Evolutionary conservation across 2,113 vertebrate species (phyloP), one percentile per base, ranked within the genome.

Genomic region (Menidia beryllina): DNA sequence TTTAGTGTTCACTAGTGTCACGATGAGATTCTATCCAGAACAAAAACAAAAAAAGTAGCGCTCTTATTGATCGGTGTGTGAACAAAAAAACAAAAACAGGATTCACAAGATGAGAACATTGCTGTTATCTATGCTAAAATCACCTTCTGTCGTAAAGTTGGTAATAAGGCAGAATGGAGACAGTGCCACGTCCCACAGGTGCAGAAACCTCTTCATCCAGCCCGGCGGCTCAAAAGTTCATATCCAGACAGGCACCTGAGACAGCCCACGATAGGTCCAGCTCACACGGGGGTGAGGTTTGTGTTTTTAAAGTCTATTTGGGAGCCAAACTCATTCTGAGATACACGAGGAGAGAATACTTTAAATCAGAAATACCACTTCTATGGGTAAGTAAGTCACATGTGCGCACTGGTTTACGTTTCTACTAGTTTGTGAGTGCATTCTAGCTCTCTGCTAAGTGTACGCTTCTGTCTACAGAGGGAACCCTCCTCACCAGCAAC

Each of bases 1-100:
- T 76, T 86, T 91, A 89, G 88, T 91, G 91, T 92, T 89, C 63
- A 82, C 79, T 77, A 81, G 81, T 69, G 70, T 79, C 79, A 83
- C 65, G 56, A 68, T 83, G 83, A 77, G 80, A 83, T 83, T 89
- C 73, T 79, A 70, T 55, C 23, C n/a, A 47, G 50, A 56, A 51
- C 51, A 54, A 14, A 38, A 74, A 68, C 2, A 34, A 34, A 34
- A 34, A 6, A 34, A 34, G 14, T 24, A 59, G 41, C 56, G 58
- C 51, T 60, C 45, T 59, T 43, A 59, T 41, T 50, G 55, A 64
- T 70, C 58, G 25, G 26, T 34, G 12, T 52, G 38, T 70, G n/a
- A n/a, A n/a, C n/a, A n/a, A n/a, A n/a, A n/a, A n/a, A n/a, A n/a
- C n/a, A 60, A 65, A 69, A 62, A 60, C 7, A 34, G 48, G 23